These are phyloP conservation scores for Diaprepes abbreviatus DNA, from an alignment of 2,888 invertebrate species.

Conservation along the genomic window DNA sequence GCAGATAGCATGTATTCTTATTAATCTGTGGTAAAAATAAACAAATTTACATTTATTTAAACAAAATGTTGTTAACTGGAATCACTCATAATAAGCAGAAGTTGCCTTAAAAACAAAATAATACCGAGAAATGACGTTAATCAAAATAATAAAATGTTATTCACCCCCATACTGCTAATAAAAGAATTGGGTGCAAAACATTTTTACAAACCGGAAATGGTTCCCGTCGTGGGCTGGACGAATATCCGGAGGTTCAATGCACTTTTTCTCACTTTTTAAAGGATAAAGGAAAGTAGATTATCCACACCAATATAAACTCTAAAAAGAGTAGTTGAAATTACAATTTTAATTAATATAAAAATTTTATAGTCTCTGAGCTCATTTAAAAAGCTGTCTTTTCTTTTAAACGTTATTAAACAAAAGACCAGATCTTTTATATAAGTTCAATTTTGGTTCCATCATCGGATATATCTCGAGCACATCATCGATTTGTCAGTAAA, in stretches of 20 bases:
- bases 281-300: constrained; percentile 14
- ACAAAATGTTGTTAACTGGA: not conserved
- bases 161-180: constrained; percentile 15
- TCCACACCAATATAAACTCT: constrained; percentile 24
- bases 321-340: no score
- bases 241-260: constrained; percentile 57
- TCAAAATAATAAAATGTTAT: constrained; percentile 12
- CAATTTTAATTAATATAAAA: no score
- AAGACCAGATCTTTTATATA: no score
- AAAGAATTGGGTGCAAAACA: constrained; percentile 30
- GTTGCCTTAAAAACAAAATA: constrained; percentile 14
- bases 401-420: no score
- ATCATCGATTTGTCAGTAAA: no score
- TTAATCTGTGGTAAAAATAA: no score
- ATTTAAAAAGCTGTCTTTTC: no score
- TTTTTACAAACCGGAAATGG: constrained; percentile 44
- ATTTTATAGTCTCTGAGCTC: no score
- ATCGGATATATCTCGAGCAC: no score
- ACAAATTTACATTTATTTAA: no score
- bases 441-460: no score
- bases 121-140: constrained; percentile 1
- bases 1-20: no score
- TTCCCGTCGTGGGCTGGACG: constrained; percentile 50
- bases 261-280: constrained; percentile 52
- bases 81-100: not conserved